Conservation (phyloP, 2,113 vertebrate genomes). For the mouse (Mus musculus) region DNA sequence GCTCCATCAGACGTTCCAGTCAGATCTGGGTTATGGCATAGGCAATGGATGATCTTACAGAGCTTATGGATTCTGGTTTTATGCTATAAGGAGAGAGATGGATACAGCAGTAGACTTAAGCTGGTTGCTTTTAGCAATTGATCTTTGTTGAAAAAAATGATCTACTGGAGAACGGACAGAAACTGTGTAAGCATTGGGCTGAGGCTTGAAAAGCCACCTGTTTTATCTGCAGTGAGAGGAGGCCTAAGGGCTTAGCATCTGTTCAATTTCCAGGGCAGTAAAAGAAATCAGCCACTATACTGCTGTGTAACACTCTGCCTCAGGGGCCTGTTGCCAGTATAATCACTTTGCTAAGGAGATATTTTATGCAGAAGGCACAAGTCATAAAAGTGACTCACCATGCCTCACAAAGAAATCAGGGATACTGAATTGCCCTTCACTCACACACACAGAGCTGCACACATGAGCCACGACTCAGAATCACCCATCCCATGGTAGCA, state of each 20-base stretch:
- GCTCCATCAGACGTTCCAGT: background rate
- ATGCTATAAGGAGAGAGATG: background rate
- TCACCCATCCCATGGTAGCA: background rate
- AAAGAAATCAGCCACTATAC: background rate
- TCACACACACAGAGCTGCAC: background rate
- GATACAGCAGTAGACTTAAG: background rate
- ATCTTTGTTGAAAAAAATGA: background rate
- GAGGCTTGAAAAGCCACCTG: background rate
- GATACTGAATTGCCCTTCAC: background rate
- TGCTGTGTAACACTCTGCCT: background rate
- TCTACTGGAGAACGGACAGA: background rate
- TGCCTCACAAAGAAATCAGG: background rate
- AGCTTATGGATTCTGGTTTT: background rate
- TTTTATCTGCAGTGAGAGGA: background rate
- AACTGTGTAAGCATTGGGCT: background rate
- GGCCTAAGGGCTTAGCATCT: background rate
- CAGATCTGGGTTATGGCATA: background rate
- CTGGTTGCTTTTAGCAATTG: constrained; percentile 14
- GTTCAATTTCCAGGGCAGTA: background rate
- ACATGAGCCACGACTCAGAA: background rate
- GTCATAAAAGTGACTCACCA: constrained; percentile 29
- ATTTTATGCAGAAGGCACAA: background rate
- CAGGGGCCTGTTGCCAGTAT: background rate
- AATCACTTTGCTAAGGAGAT: background rate
- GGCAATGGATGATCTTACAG: background rate